These are phyloP conservation scores for Drosophila oshimai DNA, from an alignment of 1,140 invertebrate genomes.

Conservation along the genomic window DNA sequence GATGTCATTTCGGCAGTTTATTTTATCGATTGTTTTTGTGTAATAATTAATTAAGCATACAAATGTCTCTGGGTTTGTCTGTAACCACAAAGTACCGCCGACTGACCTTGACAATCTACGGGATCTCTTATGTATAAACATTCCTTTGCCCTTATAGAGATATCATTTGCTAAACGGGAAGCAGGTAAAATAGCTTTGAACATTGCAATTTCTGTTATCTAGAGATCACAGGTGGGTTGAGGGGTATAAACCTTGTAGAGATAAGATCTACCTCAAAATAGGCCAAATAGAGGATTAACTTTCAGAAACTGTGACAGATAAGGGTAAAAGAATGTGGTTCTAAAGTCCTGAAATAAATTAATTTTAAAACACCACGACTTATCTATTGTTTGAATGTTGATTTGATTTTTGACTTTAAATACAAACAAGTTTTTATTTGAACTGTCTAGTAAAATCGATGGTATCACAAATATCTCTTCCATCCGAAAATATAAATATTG, in stretches of 20 bases:
- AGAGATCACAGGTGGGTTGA: background rate
- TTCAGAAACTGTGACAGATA: background rate
- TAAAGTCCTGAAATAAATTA: background rate
- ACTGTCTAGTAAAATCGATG: too few species aligned
- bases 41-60: slow-evolving; percentile 71
- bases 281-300: background rate
- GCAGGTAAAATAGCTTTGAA: background rate
- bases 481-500: too few species aligned
- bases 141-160: background rate
- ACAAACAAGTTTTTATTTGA: too few species aligned
- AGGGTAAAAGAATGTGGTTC: background rate
- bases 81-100: slow-evolving; percentile 36
- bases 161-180: background rate
- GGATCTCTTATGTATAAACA: slow-evolving; percentile 1
- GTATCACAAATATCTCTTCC: too few species aligned
- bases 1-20: slow-evolving; percentile 63
- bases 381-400: too few species aligned
- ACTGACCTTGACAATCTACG: slow-evolving; percentile 48
- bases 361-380: too few species aligned
- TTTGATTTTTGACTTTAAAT: too few species aligned
- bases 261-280: slow-evolving; percentile 4
- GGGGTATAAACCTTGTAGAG: background rate
- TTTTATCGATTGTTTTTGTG: slow-evolving; percentile 61
- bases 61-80: slow-evolving; percentile 7
- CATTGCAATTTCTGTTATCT: slow-evolving; percentile 3